Conservation (phyloP, 2,888 invertebrate species). For the Helobdella robusta region DNA sequence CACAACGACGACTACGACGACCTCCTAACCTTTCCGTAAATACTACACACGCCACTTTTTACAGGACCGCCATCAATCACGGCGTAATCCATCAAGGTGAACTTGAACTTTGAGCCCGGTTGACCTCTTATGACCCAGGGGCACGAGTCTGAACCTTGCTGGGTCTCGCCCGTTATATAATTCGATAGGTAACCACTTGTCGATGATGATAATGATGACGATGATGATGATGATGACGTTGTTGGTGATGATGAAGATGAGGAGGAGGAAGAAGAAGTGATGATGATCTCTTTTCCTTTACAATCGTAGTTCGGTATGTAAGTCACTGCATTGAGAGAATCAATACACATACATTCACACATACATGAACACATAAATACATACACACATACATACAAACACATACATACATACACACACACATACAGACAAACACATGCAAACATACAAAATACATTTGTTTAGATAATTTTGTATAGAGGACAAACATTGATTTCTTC, state of each 20-base stretch:
- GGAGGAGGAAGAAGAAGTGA: no score
- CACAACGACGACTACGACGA: background rate
- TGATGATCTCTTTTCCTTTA: no score
- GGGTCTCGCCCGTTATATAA: constrained; percentile 15
- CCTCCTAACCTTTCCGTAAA: constrained; percentile 29
- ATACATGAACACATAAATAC: no score
- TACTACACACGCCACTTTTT: constrained; percentile 30
- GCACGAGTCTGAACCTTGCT: constrained; percentile 14
- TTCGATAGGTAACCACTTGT: constrained; percentile 18
- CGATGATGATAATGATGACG: constrained; percentile 3
- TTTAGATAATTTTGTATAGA: no score
- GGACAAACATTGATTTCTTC: no score
- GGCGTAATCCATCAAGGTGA: constrained; percentile 26
- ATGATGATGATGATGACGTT: background rate
- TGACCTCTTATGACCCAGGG: constrained; percentile 23
- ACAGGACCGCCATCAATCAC: constrained; percentile 24
- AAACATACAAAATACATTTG: no score
- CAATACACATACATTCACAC: no score
- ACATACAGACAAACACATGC: no score
- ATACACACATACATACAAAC: no score
- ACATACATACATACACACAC: no score
- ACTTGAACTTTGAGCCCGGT: constrained; percentile 23
- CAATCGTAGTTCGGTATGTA: no score
- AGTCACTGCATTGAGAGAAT: no score
- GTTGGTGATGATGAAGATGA: background rate